These are phyloP conservation scores for Mormyrus iriodes DNA, from an alignment of 2,113 vertebrate genomes.

Conservation along the genomic window DNA sequence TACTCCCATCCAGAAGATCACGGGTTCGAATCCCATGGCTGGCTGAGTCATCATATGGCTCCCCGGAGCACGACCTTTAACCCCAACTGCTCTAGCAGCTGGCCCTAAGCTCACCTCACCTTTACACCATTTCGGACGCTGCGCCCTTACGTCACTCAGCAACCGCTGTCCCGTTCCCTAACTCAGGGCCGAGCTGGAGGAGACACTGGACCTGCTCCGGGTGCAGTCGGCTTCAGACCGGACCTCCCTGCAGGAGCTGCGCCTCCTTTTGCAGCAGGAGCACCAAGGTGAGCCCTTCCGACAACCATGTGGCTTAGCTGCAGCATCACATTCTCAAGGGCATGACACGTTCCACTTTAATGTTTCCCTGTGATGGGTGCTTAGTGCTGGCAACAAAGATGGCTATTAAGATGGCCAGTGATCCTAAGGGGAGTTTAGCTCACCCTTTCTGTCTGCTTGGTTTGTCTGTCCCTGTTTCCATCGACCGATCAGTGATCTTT, in stretches of 20 bases:
- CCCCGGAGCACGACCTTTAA: neutral
- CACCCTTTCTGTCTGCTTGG: neutral
- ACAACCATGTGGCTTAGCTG: too few relatives aligned
- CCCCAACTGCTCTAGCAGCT: neutral
- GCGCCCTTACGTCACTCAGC: neutral
- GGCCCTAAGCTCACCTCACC: neutral
- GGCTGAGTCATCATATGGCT: neutral
- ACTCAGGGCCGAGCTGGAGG: slow-evolving; percentile 68
- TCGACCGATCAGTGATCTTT: neutral
- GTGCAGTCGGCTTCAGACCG: slow-evolving; percentile 64
- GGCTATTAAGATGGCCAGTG: too few relatives aligned
- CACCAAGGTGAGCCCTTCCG: slow-evolving; percentile 51
- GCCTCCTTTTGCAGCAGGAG: slow-evolving; percentile 55
- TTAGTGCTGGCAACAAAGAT: too few relatives aligned
- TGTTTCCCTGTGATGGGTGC: too few relatives aligned
- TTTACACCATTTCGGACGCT: neutral
- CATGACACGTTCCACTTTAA: neutral
- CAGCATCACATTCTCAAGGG: neutral
- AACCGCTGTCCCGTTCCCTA: neutral
- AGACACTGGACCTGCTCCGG: slow-evolving; percentile 73
- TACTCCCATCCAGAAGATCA: neutral
- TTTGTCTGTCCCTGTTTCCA: neutral
- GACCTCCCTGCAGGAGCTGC: slow-evolving; percentile 64
- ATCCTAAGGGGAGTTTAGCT: neutral
- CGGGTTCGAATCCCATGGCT: neutral